Conservation (phyloP, 2,888 invertebrate species). For the Coelogynopora nodosa region DNA sequence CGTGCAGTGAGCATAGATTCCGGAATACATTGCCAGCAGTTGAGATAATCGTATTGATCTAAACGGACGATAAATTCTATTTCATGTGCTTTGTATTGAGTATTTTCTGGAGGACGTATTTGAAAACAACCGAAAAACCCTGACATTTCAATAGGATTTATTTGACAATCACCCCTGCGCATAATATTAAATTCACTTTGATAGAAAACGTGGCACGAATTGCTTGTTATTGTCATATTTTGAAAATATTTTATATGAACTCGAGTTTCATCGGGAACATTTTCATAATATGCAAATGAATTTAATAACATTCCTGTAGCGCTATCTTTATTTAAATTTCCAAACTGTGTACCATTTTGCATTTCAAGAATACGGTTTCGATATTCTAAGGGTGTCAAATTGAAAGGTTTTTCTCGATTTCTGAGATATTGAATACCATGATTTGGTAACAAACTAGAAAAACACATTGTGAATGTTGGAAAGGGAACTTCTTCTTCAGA, state of each 20-base stretch:
- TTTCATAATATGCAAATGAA: neutral
- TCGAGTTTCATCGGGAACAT: neutral
- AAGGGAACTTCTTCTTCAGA: neutral
- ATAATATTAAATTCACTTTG: neutral
- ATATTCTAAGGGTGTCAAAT: neutral
- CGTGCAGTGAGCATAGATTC: neutral
- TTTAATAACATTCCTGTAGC: neutral
- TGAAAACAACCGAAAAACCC: neutral
- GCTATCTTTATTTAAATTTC: neutral
- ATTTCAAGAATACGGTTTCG: neutral
- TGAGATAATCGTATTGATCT: neutral
- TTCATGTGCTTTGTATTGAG: neutral
- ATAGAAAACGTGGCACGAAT: neutral
- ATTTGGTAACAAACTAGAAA: neutral
- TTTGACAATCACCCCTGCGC: neutral
- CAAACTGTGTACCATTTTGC: neutral
- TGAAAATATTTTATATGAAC: neutral
- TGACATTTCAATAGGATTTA: neutral
- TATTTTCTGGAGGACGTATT: neutral
- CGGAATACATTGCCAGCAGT: slow-evolving; percentile 3
- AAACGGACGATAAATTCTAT: neutral
- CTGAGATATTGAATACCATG: neutral
- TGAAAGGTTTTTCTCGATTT: neutral
- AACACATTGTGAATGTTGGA: neutral
- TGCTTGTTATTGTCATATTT: neutral